Percentiles rank a stretch among this genome's conserved stretches.
Evolutionary conservation across 2,888 invertebrate genomes (phyloP).

Genomic region (Nematopogon swammerdamellus): DNA sequence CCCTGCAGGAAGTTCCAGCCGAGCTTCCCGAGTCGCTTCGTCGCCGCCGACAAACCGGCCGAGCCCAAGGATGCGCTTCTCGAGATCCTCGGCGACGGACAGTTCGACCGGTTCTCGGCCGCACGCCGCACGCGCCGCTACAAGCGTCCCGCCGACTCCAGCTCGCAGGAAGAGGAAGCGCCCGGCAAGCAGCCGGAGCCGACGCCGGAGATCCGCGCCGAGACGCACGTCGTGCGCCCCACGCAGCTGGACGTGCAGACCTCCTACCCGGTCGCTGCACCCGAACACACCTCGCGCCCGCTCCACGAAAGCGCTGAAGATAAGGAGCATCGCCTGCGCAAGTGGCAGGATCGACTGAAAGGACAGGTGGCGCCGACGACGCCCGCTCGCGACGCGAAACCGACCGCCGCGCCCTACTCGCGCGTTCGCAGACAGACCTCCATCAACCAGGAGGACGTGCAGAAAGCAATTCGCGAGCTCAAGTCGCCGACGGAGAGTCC

Average conservation of each 20-base stretch:
- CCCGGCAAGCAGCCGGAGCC: conserved; percentile 34
- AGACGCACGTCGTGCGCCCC: conserved; percentile 51
- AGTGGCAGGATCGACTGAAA: conserved; percentile 70
- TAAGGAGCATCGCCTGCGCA: conserved; percentile 59
- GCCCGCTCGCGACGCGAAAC: conserved; percentile 40
- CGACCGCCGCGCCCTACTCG: conserved; percentile 31
- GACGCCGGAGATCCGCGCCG: conserved; percentile 43
- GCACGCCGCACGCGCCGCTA: conserved; percentile 79
- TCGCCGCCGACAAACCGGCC: conserved; percentile 25
- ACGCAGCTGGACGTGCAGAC: conserved; percentile 50
- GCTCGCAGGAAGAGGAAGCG: conserved; percentile 53
- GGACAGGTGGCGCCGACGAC: conserved; percentile 37
- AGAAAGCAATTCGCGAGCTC: conserved; percentile 63
- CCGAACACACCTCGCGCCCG: conserved; percentile 35
- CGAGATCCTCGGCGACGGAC: conserved; percentile 67
- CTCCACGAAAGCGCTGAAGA: conserved; percentile 39
- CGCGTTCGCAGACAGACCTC: conserved; percentile 64
- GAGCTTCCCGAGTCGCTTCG: conserved; percentile 19
- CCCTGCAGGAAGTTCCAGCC: conserved; percentile 56
- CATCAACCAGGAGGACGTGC: conserved; percentile 68
- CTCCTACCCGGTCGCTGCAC: conserved; percentile 42
- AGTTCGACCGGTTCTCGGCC: conserved; percentile 82
- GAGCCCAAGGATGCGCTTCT: conserved; percentile 46
- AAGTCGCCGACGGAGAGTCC: conserved; percentile 61
- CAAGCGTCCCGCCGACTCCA: conserved; percentile 61